A percentile compares a stretch with the other conserved stretches of the same genome.
phyloP scores from a whole-genome alignment of 2,888 invertebrate species.

The Vesta saturnalis region DNA sequence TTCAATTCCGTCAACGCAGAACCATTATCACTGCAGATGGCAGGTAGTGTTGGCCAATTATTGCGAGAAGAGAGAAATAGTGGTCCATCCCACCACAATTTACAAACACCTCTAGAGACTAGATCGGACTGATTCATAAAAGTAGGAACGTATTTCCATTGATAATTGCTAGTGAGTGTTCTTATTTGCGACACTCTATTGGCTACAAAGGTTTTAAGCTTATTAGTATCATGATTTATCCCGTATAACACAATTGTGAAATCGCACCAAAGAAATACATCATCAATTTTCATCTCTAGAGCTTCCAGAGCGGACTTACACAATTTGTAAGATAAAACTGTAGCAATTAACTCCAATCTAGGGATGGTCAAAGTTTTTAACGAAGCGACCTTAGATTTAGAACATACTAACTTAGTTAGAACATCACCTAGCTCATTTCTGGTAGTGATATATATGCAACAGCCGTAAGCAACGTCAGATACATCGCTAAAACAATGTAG shows the following conservation, averaged over 20 bases:
- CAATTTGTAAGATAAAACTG: background rate
- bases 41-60: background rate
- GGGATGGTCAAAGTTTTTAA: conserved; percentile 35
- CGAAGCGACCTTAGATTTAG: conserved; percentile 41
- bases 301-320: background rate
- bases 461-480: conserved; percentile 1
- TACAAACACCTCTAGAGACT: background rate
- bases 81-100: background rate
- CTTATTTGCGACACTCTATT: conserved; percentile 46
- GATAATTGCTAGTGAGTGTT: conserved; percentile 17
- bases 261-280: conserved; percentile 44
- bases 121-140: background rate
- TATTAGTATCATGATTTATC: conserved; percentile 32
- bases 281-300: conserved; percentile 26
- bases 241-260: conserved; percentile 46
- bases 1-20: background rate
- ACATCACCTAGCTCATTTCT: background rate
- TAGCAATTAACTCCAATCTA: conserved; percentile 32
- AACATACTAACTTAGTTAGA: conserved; percentile 27
- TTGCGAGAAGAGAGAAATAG: background rate
- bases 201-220: conserved; percentile 47
- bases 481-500: conserved; percentile 1
- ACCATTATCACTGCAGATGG: background rate
- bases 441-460: conserved; percentile 12
- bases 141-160: conserved; percentile 44